These are phyloP conservation scores for Kryptolebias marmoratus DNA, from an alignment of 2,113 vertebrate genomes.

Conservation along the genomic window DNA sequence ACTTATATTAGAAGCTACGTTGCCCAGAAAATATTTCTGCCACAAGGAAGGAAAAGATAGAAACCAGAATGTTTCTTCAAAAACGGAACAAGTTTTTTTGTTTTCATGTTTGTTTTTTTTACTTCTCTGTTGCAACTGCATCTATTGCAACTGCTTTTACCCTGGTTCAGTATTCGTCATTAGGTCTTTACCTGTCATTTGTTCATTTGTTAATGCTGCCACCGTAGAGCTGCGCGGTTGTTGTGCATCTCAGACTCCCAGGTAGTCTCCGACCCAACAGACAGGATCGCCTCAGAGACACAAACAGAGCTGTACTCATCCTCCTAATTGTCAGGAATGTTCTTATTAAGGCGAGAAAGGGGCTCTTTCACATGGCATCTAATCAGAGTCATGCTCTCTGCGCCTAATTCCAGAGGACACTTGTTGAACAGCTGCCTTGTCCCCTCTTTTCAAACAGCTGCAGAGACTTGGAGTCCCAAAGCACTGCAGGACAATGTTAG, in stretches of 20 bases:
- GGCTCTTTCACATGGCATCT: conserved; percentile 76
- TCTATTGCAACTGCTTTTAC: too few species aligned
- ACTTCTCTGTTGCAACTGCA: not conserved
- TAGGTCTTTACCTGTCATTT: conserved; percentile 33
- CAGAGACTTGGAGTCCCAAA: conserved; percentile 42
- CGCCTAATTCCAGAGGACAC: conserved; percentile 73
- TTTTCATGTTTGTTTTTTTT: not conserved
- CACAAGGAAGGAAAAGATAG: conserved; percentile 2
- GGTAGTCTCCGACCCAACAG: conserved; percentile 68
- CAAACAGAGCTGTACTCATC: conserved; percentile 77
- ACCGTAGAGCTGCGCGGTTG: conserved; percentile 32
- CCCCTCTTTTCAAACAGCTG: conserved; percentile 58
- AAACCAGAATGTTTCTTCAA: not conserved
- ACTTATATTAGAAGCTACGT: not conserved
- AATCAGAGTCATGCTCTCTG: conserved; percentile 81
- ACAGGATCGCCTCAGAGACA: conserved; percentile 59
- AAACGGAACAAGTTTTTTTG: not conserved
- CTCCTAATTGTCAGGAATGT: conserved; percentile 79
- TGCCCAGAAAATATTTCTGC: conserved; percentile 18
- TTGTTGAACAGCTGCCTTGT: conserved; percentile 79
- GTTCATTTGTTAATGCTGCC: conserved; percentile 3
- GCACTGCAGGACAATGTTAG: conserved; percentile 43
- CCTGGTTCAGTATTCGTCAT: not conserved
- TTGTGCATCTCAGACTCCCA: conserved; percentile 52
- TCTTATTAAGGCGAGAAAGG: conserved; percentile 77